Evolutionary conservation across 2,888 invertebrate genomes (phyloP).

Genomic region (Caenorhabditis becei): DNA sequence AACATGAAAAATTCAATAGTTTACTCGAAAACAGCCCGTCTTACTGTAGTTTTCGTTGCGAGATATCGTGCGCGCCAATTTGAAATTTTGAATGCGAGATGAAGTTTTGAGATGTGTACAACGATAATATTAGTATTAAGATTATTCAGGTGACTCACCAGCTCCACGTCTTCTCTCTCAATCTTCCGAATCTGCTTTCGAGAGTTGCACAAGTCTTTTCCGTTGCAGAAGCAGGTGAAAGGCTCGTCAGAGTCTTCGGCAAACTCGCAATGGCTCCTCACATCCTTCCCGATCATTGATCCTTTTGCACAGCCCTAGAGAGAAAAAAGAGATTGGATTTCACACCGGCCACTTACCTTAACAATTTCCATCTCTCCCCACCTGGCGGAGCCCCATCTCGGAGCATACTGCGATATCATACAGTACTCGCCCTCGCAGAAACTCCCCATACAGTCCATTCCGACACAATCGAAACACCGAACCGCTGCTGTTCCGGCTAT

Average conservation of each 20-base stretch:
- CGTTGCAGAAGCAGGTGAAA: slow-evolving; percentile 80
- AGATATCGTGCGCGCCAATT: no score
- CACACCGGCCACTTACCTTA: slow-evolving; percentile 55
- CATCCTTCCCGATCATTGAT: slow-evolving; percentile 72
- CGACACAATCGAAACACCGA: slow-evolving; percentile 78
- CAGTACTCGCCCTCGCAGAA: slow-evolving; percentile 74
- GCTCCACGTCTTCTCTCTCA: slow-evolving; percentile 73
- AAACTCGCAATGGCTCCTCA: slow-evolving; percentile 77
- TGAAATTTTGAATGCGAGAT: no score
- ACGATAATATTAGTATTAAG: no score
- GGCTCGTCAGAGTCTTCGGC: slow-evolving; percentile 73
- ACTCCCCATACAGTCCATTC: slow-evolving; percentile 72
- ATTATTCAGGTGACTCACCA: slow-evolving; percentile 63
- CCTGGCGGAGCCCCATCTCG: slow-evolving; percentile 76
- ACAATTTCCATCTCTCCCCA: slow-evolving; percentile 77
- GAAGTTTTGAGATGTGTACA: no score
- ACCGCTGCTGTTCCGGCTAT: slow-evolving; percentile 60
- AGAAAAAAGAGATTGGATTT: slow-evolving; percentile 2
- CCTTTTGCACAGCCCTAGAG: slow-evolving; percentile 80
- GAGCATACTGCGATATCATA: slow-evolving; percentile 72
- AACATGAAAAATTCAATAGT: no score
- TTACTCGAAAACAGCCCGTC: no score
- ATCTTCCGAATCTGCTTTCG: slow-evolving; percentile 61
- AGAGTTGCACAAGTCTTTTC: slow-evolving; percentile 77
- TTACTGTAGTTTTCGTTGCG: no score